Conservation (phyloP, 2,888 invertebrate species). For the Acleris holmiana region DNA sequence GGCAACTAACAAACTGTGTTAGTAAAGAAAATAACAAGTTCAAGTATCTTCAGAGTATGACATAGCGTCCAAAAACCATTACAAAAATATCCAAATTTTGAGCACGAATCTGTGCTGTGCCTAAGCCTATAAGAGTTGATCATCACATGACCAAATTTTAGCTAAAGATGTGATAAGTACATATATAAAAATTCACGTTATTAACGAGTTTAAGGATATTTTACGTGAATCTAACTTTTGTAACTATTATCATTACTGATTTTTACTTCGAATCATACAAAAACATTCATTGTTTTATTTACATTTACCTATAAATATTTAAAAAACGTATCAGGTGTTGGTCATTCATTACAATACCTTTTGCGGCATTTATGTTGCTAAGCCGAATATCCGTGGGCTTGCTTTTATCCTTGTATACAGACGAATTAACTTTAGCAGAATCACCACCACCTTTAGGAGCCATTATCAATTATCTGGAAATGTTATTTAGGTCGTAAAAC, state of each 20-base stretch:
- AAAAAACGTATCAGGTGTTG: slow-evolving; percentile 52
- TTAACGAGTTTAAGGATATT: neutral
- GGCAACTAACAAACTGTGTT: too few relatives aligned
- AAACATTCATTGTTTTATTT: slow-evolving; percentile 20
- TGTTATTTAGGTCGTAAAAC: slow-evolving; percentile 17
- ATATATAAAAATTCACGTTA: neutral
- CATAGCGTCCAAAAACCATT: too few relatives aligned
- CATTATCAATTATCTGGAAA: slow-evolving; percentile 51
- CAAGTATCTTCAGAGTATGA: too few relatives aligned
- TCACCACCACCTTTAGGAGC: slow-evolving; percentile 80
- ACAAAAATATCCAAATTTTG: too few relatives aligned
- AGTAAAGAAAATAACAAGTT: too few relatives aligned
- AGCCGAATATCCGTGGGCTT: slow-evolving; percentile 97
- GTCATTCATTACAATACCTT: slow-evolving; percentile 87
- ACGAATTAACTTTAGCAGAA: slow-evolving; percentile 73
- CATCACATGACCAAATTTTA: slow-evolving; percentile 13
- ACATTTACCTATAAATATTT: slow-evolving; percentile 17
- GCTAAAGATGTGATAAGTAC: neutral
- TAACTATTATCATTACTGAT: neutral
- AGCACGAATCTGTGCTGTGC: too few relatives aligned
- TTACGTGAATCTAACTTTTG: neutral
- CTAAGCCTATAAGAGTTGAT: neutral
- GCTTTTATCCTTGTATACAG: slow-evolving; percentile 94
- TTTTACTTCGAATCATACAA: neutral
- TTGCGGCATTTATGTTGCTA: slow-evolving; percentile 99